phyloP scores from a whole-genome alignment of 2,113 vertebrate genomes.

The Laterallus jamaicensis region DNA sequence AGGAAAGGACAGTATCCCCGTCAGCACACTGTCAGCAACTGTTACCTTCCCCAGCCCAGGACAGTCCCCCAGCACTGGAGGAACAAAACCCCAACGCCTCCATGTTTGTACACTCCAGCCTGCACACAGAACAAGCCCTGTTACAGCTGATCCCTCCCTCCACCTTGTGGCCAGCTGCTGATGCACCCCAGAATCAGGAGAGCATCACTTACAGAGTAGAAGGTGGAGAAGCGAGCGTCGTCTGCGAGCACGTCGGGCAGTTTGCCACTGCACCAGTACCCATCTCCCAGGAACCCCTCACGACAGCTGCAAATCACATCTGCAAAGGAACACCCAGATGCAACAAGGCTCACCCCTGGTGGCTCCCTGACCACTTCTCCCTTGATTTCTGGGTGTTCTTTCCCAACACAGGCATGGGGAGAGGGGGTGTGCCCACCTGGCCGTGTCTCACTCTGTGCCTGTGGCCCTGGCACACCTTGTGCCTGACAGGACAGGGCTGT shows the following conservation, averaged over 20 bases:
- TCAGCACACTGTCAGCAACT: not conserved
- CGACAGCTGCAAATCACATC: constrained; percentile 86
- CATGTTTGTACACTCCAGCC: not conserved
- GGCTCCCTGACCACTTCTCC: not conserved
- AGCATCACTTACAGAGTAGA: constrained; percentile 83
- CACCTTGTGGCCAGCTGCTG: not conserved
- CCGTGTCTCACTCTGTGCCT: accelerated
- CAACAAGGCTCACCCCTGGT: accelerated
- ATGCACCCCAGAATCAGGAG: not conserved
- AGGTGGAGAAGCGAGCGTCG: constrained; percentile 83
- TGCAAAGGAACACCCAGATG: constrained; percentile 42
- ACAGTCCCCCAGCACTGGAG: not conserved
- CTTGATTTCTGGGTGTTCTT: not conserved
- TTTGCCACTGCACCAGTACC: constrained; percentile 88
- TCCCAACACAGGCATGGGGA: accelerated
- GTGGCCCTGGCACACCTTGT: not conserved
- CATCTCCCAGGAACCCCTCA: constrained; percentile 83
- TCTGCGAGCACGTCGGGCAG: constrained; percentile 84
- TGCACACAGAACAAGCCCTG: not conserved
- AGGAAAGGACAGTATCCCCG: not conserved
- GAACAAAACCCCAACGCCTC: not conserved
- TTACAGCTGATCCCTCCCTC: not conserved
- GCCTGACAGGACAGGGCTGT: not conserved
- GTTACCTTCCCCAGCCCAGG: not conserved
- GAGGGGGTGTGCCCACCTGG: accelerated